Percentiles rank a stretch among this genome's conserved stretches.
Conservation (phyloP, 2,797 vertebrate species). For the Cephalopachus bancanus region DNA sequence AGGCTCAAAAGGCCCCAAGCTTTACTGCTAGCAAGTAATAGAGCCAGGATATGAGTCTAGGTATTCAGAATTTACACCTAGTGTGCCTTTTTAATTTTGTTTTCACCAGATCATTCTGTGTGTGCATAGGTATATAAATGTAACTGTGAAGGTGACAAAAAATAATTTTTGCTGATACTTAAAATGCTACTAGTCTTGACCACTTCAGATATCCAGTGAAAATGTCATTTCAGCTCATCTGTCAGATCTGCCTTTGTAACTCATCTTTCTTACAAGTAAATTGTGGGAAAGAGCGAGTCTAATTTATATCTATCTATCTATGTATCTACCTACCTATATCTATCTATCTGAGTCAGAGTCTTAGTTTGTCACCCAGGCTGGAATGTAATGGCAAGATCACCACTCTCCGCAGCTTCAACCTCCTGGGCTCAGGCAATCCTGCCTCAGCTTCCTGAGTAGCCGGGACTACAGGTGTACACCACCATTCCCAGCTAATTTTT, state of each 20-base stretch:
- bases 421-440: no score
- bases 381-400: no score
- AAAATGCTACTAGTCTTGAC: not conserved
- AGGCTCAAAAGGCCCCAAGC: not conserved
- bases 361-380: no score
- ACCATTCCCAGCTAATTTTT: no score
- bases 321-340: no score
- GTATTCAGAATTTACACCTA: not conserved
- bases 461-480: no score
- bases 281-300: not conserved
- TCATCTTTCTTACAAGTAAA: not conserved
- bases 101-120: not conserved
- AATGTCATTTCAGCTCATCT: not conserved
- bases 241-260: not conserved
- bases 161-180: not conserved
- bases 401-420: no score
- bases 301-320: not conserved
- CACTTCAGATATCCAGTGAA: constrained; percentile 14
- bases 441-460: no score
- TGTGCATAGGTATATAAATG: not conserved
- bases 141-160: not conserved
- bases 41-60: not conserved
- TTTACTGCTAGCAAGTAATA: not conserved
- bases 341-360: no score
- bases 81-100: not conserved